A percentile compares a stretch with the other conserved stretches of the same genome.
These are phyloP conservation scores for Lomographa bimaculata DNA, from an alignment of 2,888 invertebrate species.

Conservation along the genomic window DNA sequence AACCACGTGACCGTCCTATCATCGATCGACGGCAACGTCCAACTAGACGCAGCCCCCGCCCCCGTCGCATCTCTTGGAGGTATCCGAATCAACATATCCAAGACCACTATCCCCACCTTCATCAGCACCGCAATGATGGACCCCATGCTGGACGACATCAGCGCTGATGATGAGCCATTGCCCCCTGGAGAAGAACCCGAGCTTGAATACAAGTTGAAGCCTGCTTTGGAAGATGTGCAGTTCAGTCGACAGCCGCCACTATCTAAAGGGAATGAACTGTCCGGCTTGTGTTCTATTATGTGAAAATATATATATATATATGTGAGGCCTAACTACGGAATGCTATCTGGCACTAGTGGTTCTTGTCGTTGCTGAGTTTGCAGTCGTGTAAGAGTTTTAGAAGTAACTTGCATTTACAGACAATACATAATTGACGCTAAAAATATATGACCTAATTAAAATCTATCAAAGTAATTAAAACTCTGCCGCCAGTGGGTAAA, in stretches of 20 bases:
- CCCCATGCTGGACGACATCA: slow-evolving; percentile 55
- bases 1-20: slow-evolving; percentile 83
- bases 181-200: slow-evolving; percentile 84
- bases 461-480: too few species aligned
- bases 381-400: too few species aligned
- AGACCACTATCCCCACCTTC: slow-evolving; percentile 72
- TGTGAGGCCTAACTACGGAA: too few species aligned
- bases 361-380: too few species aligned
- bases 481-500: too few species aligned
- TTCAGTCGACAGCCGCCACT: slow-evolving; percentile 89
- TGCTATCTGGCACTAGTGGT: too few species aligned
- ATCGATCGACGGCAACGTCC: slow-evolving; percentile 91
- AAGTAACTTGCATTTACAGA: too few species aligned
- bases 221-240: slow-evolving; percentile 84
- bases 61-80: slow-evolving; percentile 75
- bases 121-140: slow-evolving; percentile 41
- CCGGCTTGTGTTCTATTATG: slow-evolving; percentile 95
- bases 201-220: slow-evolving; percentile 84
- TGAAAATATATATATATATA: slow-evolving; percentile 63
- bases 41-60: slow-evolving; percentile 79
- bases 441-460: too few species aligned
- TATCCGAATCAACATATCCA: slow-evolving; percentile 93
- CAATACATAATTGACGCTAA: too few species aligned
- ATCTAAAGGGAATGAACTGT: slow-evolving; percentile 90
- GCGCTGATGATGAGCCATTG: slow-evolving; percentile 77